A percentile compares a stretch with the other conserved stretches of the same genome.
Conservation (phyloP, 2,888 invertebrate species). For the Macaria liturata region DNA sequence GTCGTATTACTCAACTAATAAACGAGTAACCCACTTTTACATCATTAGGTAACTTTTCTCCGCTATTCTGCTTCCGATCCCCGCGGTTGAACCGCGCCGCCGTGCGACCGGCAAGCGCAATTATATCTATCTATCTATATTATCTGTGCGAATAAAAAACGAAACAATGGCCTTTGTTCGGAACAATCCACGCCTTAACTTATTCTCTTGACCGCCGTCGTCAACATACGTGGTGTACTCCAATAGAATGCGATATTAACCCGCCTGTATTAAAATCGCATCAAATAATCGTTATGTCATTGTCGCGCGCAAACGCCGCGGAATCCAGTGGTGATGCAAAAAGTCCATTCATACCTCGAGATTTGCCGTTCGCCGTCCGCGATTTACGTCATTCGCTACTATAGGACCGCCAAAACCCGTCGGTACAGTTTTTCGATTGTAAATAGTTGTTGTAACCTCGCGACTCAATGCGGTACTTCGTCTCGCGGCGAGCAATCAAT, state of each 20-base stretch:
- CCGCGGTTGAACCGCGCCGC: slow-evolving; percentile 33
- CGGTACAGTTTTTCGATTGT: slow-evolving; percentile 67
- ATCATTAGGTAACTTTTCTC: slow-evolving; percentile 46
- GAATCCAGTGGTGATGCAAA: slow-evolving; percentile 31
- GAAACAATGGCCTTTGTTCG: slow-evolving; percentile 78
- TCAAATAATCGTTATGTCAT: slow-evolving; percentile 32
- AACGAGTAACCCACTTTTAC: slow-evolving; percentile 40
- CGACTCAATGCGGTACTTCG: slow-evolving; percentile 54
- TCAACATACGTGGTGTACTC: slow-evolving; percentile 49
- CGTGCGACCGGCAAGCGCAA: slow-evolving; percentile 52
- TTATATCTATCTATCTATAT: slow-evolving; percentile 47
- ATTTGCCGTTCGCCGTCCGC: slow-evolving; percentile 49
- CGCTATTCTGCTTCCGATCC: slow-evolving; percentile 48
- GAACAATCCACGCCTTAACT: slow-evolving; percentile 61
- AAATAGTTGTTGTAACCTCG: slow-evolving; percentile 66
- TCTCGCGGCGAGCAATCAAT: slow-evolving; percentile 44
- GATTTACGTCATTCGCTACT: slow-evolving; percentile 67
- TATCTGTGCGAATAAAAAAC: slow-evolving; percentile 68
- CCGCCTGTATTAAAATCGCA: slow-evolving; percentile 25
- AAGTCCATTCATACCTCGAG: slow-evolving; percentile 40
- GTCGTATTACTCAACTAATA: slow-evolving; percentile 11
- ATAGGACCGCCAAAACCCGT: slow-evolving; percentile 68
- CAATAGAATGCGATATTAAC: slow-evolving; percentile 21
- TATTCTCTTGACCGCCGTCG: slow-evolving; percentile 62
- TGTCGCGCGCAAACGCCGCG: slow-evolving; percentile 19